A percentile compares a stretch with the other conserved stretches of the same genome.
Evolutionary conservation across 2,797 vertebrate genomes (phyloP).

Genomic region (Pempheris klunzingeri): DNA sequence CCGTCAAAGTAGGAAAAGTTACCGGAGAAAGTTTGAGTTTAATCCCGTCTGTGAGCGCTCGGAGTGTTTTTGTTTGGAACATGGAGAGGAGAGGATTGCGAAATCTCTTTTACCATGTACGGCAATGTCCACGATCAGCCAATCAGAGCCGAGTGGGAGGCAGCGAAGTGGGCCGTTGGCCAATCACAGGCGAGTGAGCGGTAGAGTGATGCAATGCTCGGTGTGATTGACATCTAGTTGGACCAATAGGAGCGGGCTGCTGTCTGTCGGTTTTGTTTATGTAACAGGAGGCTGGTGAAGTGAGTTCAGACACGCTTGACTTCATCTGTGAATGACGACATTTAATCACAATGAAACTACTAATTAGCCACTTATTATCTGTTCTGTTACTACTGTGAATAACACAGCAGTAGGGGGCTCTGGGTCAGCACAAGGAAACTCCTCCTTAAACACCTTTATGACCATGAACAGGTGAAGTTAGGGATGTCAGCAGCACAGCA

Average conservation of each 20-base stretch:
- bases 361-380: not conserved
- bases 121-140: constrained; percentile 77
- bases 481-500: too few species aligned
- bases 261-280: constrained; percentile 68
- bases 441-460: not conserved
- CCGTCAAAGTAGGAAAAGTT: constrained; percentile 31
- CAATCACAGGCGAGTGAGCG: constrained; percentile 64
- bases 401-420: too few species aligned
- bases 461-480: too few species aligned
- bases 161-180: constrained; percentile 5
- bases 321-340: constrained; percentile 45
- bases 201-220: constrained; percentile 75
- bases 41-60: constrained; percentile 51
- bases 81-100: constrained; percentile 84
- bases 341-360: not conserved
- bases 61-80: constrained; percentile 88
- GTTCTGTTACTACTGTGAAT: too few species aligned
- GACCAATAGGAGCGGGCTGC: constrained; percentile 60
- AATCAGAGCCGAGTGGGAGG: constrained; percentile 64
- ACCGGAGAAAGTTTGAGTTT: constrained; percentile 42
- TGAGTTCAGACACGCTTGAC: constrained; percentile 69
- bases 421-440: too few species aligned
- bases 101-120: constrained; percentile 87
- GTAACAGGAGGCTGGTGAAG: constrained; percentile 64
- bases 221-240: constrained; percentile 37